These are phyloP conservation scores for Halictus rubicundus DNA, from an alignment of 1,140 invertebrate species.

Conservation along the genomic window DNA sequence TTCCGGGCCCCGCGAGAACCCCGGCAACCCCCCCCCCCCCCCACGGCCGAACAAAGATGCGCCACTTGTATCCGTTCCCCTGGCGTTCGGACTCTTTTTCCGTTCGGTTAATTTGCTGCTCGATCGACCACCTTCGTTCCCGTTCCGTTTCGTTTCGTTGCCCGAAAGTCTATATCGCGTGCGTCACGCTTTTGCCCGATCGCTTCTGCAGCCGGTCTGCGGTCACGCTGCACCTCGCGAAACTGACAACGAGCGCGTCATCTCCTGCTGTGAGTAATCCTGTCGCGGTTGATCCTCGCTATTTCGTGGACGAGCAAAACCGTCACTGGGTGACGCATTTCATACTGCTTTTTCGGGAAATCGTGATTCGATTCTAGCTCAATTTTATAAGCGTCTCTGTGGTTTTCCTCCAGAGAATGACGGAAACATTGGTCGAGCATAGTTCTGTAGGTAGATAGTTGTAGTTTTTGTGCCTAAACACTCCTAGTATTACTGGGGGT, in stretches of 20 bases:
- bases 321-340: too few species aligned
- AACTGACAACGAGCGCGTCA: not conserved
- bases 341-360: too few species aligned
- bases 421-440: too few species aligned
- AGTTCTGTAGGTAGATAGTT: too few species aligned
- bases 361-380: too few species aligned
- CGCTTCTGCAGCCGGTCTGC: not conserved
- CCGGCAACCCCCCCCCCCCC: too few species aligned
- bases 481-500: too few species aligned
- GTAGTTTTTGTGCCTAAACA: too few species aligned
- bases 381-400: too few species aligned
- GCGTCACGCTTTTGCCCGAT: constrained; percentile 3
- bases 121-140: not conserved
- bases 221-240: not conserved
- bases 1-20: not conserved
- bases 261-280: not conserved
- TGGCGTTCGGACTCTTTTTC: not conserved
- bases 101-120: not conserved
- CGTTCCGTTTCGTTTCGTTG: not conserved
- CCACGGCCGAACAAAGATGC: too few species aligned
- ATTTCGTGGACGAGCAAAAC: not conserved
- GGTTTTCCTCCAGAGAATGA: too few species aligned
- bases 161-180: not conserved
- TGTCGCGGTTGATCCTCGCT: not conserved
- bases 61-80: not conserved